Evolutionary conservation across 2,888 invertebrate genomes (phyloP).

Genomic region (Spisula subtruncata): DNA sequence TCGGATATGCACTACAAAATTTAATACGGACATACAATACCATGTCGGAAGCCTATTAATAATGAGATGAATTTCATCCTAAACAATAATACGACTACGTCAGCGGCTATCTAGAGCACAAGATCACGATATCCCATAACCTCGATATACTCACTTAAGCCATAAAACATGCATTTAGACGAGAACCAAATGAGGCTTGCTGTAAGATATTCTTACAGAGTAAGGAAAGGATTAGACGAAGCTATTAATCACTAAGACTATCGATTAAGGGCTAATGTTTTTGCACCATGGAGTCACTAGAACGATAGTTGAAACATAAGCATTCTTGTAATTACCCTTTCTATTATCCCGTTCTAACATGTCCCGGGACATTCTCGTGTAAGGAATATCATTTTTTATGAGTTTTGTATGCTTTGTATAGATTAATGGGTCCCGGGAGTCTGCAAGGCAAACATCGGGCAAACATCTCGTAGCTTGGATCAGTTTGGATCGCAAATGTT

Average conservation of each 20-base stretch:
- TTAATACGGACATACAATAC: not conserved
- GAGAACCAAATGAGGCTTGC: not conserved
- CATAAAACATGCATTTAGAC: slow-evolving; percentile 15
- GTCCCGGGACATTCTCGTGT: slow-evolving; percentile 60
- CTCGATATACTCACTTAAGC: not conserved
- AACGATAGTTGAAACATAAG: slow-evolving; percentile 56
- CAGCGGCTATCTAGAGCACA: not conserved
- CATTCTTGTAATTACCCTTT: slow-evolving; percentile 58
- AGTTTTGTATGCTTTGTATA: slow-evolving; percentile 65
- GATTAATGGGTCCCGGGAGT: slow-evolving; percentile 62
- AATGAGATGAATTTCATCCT: not conserved
- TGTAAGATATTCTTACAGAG: not conserved
- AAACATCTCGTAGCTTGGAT: slow-evolving; percentile 59
- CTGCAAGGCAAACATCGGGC: slow-evolving; percentile 43
- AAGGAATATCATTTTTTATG: slow-evolving; percentile 70
- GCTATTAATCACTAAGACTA: slow-evolving; percentile 34
- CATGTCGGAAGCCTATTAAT: not conserved
- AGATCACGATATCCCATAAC: not conserved
- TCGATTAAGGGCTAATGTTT: slow-evolving; percentile 35
- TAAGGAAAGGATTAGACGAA: not conserved
- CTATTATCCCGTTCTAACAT: slow-evolving; percentile 59
- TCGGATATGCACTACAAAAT: not conserved
- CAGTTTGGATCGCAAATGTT: slow-evolving; percentile 42
- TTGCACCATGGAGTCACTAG: slow-evolving; percentile 13
- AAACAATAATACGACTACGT: not conserved